phyloP scores from a whole-genome alignment of 2,888 invertebrate species.

The Epinotia bilunana region DNA sequence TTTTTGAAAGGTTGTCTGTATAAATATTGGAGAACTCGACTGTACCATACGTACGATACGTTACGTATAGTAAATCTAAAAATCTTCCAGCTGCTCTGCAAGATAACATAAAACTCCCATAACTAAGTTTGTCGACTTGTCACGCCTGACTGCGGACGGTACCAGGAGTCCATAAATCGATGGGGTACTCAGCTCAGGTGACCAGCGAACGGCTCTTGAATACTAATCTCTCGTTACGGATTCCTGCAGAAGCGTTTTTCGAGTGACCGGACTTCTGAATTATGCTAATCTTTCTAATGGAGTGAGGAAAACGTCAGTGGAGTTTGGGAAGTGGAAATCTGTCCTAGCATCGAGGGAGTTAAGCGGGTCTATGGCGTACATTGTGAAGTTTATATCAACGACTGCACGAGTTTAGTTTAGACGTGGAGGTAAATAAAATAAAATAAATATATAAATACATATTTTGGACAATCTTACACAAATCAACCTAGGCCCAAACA shows the following conservation, averaged over 20 bases:
- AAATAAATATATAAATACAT: too few relatives aligned
- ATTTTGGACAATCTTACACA: too few relatives aligned
- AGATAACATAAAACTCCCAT: constrained; percentile 2
- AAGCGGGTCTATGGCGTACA: constrained; percentile 7
- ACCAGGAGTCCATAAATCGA: constrained; percentile 37
- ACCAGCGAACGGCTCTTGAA: constrained; percentile 35
- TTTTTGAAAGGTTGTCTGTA: too few relatives aligned
- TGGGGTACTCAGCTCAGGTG: constrained; percentile 36
- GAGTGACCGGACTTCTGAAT: constrained; percentile 22
- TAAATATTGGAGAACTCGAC: too few relatives aligned
- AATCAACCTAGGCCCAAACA: too few relatives aligned
- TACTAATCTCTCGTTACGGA: constrained; percentile 42
- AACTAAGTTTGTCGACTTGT: background rate
- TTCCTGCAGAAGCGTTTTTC: constrained; percentile 35
- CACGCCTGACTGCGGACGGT: constrained; percentile 5
- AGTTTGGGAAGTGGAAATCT: constrained; percentile 25
- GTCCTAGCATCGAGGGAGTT: background rate
- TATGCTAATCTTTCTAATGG: constrained; percentile 42
- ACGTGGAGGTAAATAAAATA: too few relatives aligned
- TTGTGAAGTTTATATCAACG: constrained; percentile 15
- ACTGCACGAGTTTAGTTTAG: background rate
- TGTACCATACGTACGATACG: too few relatives aligned
- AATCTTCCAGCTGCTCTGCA: too few relatives aligned
- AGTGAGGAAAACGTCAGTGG: constrained; percentile 32
- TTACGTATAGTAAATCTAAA: too few relatives aligned